Base-by-base conservation (phyloP, 1,140 invertebrate species). In the Temnothorax longispinosus region DNA sequence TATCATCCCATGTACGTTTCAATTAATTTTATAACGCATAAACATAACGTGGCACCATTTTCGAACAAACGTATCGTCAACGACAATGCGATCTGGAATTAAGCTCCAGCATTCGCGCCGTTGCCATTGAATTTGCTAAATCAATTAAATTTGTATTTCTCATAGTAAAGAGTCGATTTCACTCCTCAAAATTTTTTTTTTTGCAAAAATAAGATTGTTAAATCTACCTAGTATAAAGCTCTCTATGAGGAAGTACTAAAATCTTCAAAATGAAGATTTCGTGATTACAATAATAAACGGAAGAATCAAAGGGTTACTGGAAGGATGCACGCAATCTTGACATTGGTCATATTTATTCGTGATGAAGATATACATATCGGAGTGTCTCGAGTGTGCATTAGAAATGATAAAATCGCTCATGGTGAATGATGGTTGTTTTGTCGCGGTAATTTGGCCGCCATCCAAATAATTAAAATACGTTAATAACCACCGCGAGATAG, bases 381-480 rank as follows among this genome's bases (percentile, higher is more conserved):
- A 67, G 2, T 27, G 21, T 69, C 21, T 69, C 41, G 21, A 50
- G 13, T 50, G 65, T 13, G 44, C 64, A 27, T 44, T 67, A 69
- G 65, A 65, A 11, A 65, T n/a, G 8, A 18, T 38, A 67, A 69
- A 69, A 15, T 69, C 21, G n/a, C 38, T 21, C 65, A 15, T n/a
- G 13, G 6, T 69, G 10, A 69, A 50, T 13, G 21, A 27, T 41
- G 0, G 41, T 47, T 47, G 65, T 27, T 3, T 32, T 32, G 41
- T 27, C 65, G 21, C 41, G 65, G 11, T 69, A 69, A 69, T 69
- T 50, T 69, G 41, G 65, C 65, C 21, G 21, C 50, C 13, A 50
- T 69, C 41, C 41, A 69, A 11, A 27, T 69, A 32, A 50, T 69
- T 47, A 27, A 67, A 69, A 21, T 69, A 47, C n/a, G 11, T 50